phyloP scores from a whole-genome alignment of 2,888 invertebrate genomes.

The Protodeltote pygarga region DNA sequence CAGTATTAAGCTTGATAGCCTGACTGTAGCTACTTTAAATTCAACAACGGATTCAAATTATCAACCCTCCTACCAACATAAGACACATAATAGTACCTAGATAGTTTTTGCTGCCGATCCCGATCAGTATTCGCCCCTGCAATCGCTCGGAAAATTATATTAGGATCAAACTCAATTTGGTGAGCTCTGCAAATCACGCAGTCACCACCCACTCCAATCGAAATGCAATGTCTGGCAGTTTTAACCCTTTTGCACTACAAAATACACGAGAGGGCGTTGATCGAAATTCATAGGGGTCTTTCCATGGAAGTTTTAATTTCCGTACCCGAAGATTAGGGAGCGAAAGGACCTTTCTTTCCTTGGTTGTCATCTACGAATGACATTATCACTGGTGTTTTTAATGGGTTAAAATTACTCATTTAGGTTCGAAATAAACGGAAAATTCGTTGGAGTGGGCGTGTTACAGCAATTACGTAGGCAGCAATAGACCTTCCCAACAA shows the following conservation, averaged over 20 bases:
- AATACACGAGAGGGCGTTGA: slow-evolving; percentile 24
- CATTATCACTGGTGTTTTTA: too few species aligned
- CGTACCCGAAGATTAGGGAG: neutral
- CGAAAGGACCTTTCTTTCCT: too few species aligned
- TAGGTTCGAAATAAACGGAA: too few species aligned
- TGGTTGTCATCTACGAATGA: too few species aligned
- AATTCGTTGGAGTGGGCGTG: too few species aligned
- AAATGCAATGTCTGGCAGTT: slow-evolving; percentile 48
- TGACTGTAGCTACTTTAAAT: too few species aligned
- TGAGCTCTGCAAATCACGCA: slow-evolving; percentile 48
- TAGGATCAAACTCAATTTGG: slow-evolving; percentile 49
- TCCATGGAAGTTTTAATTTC: neutral
- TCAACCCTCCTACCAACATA: neutral
- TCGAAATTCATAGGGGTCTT: neutral
- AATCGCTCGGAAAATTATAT: slow-evolving; percentile 53
- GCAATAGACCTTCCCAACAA: too few species aligned
- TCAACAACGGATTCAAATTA: neutral
- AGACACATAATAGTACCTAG: slow-evolving; percentile 8
- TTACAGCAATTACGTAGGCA: too few species aligned
- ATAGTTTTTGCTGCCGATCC: slow-evolving; percentile 6
- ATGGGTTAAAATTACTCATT: too few species aligned
- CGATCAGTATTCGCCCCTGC: slow-evolving; percentile 48
- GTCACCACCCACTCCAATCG: slow-evolving; percentile 23
- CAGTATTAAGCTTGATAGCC: too few species aligned
- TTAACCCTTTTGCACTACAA: slow-evolving; percentile 41